These are phyloP conservation scores for Garra rufa DNA, from an alignment of 2,113 vertebrate species.

Conservation along the genomic window DNA sequence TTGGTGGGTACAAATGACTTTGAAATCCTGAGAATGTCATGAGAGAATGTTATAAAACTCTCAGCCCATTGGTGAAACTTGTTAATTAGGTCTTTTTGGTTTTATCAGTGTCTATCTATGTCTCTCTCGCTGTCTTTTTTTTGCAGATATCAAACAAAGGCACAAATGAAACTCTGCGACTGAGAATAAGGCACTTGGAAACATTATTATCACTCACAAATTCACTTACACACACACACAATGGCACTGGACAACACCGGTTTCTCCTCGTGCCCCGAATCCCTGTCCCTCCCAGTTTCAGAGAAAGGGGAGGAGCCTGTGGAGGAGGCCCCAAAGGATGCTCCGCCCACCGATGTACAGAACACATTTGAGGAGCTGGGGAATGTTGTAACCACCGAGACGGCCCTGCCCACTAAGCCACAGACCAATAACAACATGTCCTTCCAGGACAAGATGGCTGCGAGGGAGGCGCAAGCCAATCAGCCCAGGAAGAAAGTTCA, in stretches of 20 bases:
- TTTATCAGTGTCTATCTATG: slow-evolving; percentile 22
- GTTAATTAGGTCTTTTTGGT: background rate
- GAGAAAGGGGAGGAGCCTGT: slow-evolving; percentile 69
- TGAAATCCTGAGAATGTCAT: background rate
- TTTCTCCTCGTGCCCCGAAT: slow-evolving; percentile 61
- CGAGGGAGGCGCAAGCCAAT: slow-evolving; percentile 72
- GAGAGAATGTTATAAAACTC: background rate
- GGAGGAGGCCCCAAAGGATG: slow-evolving; percentile 66
- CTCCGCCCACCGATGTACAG: slow-evolving; percentile 62
- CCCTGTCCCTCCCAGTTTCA: slow-evolving; percentile 61
- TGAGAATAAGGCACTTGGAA: slow-evolving; percentile 44
- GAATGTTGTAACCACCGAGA: slow-evolving; percentile 74
- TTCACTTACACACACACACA: background rate
- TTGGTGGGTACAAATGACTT: background rate
- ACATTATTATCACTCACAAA: slow-evolving; percentile 47
- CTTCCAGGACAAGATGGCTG: slow-evolving; percentile 77
- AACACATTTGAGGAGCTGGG: slow-evolving; percentile 74
- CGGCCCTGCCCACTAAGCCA: slow-evolving; percentile 53
- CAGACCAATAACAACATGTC: slow-evolving; percentile 68
- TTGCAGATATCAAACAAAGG: slow-evolving; percentile 46
- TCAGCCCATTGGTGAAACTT: background rate
- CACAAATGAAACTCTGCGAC: slow-evolving; percentile 41
- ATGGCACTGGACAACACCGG: slow-evolving; percentile 75
- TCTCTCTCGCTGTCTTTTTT: slow-evolving; percentile 32
- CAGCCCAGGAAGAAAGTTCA: slow-evolving; percentile 68